phyloP scores from a whole-genome alignment of 2,113 vertebrate genomes.

The Castor canadensis region DNA sequence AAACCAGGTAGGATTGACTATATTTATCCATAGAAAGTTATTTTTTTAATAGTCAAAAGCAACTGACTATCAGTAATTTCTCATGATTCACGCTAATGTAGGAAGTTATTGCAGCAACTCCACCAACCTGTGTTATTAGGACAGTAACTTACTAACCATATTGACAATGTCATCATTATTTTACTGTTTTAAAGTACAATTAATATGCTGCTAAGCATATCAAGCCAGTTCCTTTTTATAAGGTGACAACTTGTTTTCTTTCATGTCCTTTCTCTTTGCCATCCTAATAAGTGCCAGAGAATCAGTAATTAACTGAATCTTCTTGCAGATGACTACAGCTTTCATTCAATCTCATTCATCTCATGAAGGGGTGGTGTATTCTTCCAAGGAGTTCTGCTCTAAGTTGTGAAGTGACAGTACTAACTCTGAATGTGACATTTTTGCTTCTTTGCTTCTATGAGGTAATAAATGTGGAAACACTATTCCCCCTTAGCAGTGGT shows the following conservation, averaged over 20 bases:
- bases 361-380: neutral
- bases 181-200: constrained; percentile 36
- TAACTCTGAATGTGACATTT: neutral
- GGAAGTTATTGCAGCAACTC: neutral
- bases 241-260: neutral
- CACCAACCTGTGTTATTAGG: neutral
- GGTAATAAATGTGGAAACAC: neutral
- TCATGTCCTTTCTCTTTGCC: neutral
- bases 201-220: neutral
- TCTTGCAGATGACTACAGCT: neutral
- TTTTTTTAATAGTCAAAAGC: neutral
- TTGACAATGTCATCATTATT: neutral
- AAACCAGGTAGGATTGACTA: neutral
- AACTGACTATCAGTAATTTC: neutral
- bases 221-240: neutral
- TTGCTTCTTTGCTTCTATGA: neutral
- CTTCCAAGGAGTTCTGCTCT: neutral
- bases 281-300: neutral
- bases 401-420: neutral
- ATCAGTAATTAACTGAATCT: neutral
- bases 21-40: neutral
- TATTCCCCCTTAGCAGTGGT: neutral
- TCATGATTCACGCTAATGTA: neutral
- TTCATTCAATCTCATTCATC: neutral
- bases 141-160: neutral